Evolutionary conservation across 2,797 vertebrate species (phyloP), one percentile per base, ranked within the genome.

Genomic region (Petrocephalus schoutedeni): DNA sequence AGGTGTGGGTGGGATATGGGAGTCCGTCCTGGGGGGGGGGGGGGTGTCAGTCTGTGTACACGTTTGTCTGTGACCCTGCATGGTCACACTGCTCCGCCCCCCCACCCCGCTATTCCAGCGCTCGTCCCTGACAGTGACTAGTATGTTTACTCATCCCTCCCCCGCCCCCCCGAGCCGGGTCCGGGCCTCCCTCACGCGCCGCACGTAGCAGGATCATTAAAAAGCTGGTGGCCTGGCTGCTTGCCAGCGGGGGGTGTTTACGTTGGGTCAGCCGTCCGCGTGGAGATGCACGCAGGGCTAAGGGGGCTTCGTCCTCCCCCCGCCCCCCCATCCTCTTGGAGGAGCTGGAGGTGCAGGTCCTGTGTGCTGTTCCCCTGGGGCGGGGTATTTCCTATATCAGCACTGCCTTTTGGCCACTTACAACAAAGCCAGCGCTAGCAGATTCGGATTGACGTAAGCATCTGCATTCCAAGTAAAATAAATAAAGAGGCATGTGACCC

Each of bases 151-250:
- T 90, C 92, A 91, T 94, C 93, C 90, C 87, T 86, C 88, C 51
- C 88, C 92, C 90, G 88, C 91, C 92, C 51, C 0, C 88, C 92
- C 32, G 89, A 92, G 89, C 85, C 61, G 59, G 92, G 85, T 54
- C 85, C 91, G 92, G 90, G 89, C 91, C 93, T 92, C 92, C 93
- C 94, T 94, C 95, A 96, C 94, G 95, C 92, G 89, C 95, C 89
- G 95, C 95, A 96, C 95, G 95, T 96, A 96, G 95, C 95, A 94
- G 89, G 87, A 93, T 93, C 95, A 96, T 96, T 96, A 96, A 96
- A 95, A 95, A 91, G 93, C 93, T 93, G 93, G 93, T 92, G 89
- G 92, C 92, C 93, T 96, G 95, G 95, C 94, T 88, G 87, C 86
- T 87, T 88, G 93, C 95, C 94, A 95, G 89, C 90, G 93, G 92